These are phyloP conservation scores for Galemys pyrenaicus DNA, from an alignment of 2,113 vertebrate species.

Conservation along the genomic window DNA sequence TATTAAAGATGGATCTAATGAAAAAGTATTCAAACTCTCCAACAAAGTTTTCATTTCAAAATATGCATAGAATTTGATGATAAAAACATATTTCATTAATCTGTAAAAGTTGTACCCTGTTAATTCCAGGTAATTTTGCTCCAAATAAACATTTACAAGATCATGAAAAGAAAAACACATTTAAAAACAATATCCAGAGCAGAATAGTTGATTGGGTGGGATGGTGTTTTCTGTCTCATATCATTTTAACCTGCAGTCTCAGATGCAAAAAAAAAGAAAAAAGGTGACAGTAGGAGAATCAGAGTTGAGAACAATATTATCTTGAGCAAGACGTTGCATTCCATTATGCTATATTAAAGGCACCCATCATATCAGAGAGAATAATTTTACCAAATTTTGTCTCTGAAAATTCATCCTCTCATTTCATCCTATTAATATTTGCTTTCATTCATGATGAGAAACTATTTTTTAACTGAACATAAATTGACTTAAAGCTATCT, in stretches of 20 bases:
- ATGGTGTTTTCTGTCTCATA: not conserved
- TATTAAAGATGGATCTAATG: not conserved
- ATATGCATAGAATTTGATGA: not conserved
- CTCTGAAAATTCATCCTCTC: not conserved
- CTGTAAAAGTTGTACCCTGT: not conserved
- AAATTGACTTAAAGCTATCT: not conserved
- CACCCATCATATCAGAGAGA: not conserved
- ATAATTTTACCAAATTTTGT: not conserved
- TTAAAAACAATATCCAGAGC: not conserved
- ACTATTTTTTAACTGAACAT: not conserved
- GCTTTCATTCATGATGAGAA: not conserved
- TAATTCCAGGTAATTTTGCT: not conserved
- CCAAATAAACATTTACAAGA: not conserved
- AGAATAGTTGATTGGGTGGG: not conserved
- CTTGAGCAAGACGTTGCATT: not conserved
- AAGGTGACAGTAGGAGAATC: not conserved
- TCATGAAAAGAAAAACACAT: not conserved
- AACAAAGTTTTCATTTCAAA: constrained; percentile 37
- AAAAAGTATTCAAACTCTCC: constrained; percentile 32
- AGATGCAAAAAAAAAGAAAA: not conserved
- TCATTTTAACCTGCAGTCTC: not conserved
- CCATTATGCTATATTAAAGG: not conserved
- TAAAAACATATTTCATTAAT: not conserved
- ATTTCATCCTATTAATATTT: not conserved
- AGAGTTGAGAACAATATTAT: not conserved